phyloP scores from a whole-genome alignment of 1,140 invertebrate genomes.

The Eulimnadia texana region DNA sequence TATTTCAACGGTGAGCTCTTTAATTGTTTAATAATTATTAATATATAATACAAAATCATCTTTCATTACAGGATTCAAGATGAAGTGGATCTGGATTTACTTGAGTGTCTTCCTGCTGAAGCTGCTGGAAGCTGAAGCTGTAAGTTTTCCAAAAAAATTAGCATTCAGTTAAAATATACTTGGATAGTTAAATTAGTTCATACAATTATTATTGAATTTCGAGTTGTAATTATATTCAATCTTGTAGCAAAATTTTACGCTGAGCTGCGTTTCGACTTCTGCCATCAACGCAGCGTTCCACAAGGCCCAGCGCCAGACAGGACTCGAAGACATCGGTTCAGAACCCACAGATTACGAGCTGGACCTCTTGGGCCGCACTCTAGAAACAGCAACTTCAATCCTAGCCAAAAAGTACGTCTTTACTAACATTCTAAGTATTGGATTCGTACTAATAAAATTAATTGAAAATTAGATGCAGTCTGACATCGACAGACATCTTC shows the following conservation, averaged over 20 bases:
- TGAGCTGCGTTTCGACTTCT: not conserved
- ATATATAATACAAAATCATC: no score
- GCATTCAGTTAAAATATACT: no score
- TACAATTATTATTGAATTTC: not conserved
- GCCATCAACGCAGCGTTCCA: not conserved
- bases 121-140: no score
- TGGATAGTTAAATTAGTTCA: not conserved
- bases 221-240: not conserved
- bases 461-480: conserved; percentile 22
- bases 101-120: no score
- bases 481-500: conserved; percentile 27
- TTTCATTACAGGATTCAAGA: no score
- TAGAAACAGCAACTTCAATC: not conserved
- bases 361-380: not conserved
- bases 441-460: not conserved
- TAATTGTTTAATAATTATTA: no score
- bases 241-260: not conserved
- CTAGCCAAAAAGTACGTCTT: not conserved
- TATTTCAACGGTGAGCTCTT: no score
- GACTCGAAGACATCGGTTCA: not conserved
- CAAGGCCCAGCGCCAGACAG: not conserved
- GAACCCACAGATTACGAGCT: not conserved
- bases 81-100: no score
- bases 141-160: no score
- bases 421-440: not conserved